These are phyloP conservation scores for Cantharis lateralis DNA, from an alignment of 2,888 invertebrate species.

Conservation along the genomic window DNA sequence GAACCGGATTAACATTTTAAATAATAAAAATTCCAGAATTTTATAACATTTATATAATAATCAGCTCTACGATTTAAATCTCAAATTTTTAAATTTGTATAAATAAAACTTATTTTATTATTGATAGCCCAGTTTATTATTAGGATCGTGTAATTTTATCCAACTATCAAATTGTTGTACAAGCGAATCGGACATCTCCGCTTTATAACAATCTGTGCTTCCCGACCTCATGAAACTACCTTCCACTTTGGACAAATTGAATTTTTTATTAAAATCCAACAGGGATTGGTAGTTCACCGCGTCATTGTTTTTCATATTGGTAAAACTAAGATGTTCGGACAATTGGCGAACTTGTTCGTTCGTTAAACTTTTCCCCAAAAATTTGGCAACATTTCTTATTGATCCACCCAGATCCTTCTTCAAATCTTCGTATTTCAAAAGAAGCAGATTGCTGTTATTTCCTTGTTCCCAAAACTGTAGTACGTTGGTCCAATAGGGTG, in stretches of 20 bases:
- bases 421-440: slow-evolving; percentile 84
- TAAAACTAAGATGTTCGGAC: slow-evolving; percentile 57
- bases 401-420: slow-evolving; percentile 63
- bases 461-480: slow-evolving; percentile 71
- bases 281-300: slow-evolving; percentile 36
- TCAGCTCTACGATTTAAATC: neutral
- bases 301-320: slow-evolving; percentile 58
- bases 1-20: slow-evolving; percentile 57
- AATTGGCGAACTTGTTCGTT: slow-evolving; percentile 51
- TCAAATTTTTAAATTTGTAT: too few species aligned
- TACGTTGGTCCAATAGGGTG: slow-evolving; percentile 47
- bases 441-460: slow-evolving; percentile 72
- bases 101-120: neutral
- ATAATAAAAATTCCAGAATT: neutral
- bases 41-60: neutral
- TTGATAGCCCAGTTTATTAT: slow-evolving; percentile 55
- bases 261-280: slow-evolving; percentile 46
- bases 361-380: slow-evolving; percentile 49
- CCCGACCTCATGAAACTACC: slow-evolving; percentile 58
- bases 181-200: slow-evolving; percentile 71
- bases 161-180: slow-evolving; percentile 74
- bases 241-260: slow-evolving; percentile 50
- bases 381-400: slow-evolving; percentile 52
- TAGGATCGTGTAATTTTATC: slow-evolving; percentile 65
- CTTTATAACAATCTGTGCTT: slow-evolving; percentile 52